These are phyloP conservation scores for Fundulus diaphanus DNA, from an alignment of 2,797 vertebrate species.

Conservation along the genomic window DNA sequence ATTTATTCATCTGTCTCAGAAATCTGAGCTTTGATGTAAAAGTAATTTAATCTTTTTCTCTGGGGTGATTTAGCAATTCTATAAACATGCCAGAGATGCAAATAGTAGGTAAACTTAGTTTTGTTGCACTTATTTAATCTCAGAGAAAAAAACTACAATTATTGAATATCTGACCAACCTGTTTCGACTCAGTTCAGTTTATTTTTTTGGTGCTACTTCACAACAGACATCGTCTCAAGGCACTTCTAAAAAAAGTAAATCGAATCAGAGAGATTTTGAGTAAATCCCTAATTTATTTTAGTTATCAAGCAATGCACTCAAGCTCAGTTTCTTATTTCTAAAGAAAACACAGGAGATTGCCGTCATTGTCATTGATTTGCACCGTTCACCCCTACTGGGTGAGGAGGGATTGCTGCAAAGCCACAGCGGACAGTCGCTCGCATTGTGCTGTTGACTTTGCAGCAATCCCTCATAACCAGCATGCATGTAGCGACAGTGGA, in stretches of 20 bases:
- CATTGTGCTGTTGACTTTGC: neutral
- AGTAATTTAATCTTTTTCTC: neutral
- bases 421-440: neutral
- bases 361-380: neutral
- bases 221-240: too few species aligned
- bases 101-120: neutral
- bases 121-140: neutral
- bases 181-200: too few species aligned
- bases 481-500: neutral
- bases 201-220: too few species aligned
- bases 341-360: too few species aligned
- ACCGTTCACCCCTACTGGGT: neutral
- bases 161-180: too few species aligned
- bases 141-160: too few species aligned
- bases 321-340: too few species aligned
- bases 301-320: neutral
- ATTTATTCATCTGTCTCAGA: neutral
- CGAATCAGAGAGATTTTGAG: too few species aligned
- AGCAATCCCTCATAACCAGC: neutral
- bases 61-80: neutral
- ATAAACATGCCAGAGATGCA: too few species aligned
- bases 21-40: neutral
- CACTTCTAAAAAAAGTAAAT: too few species aligned
- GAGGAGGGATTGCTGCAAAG: too few species aligned
- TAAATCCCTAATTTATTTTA: too few species aligned